Base-by-base conservation (phyloP, 2,797 vertebrate genomes). In the Hapalemur alaotrensis region DNA sequence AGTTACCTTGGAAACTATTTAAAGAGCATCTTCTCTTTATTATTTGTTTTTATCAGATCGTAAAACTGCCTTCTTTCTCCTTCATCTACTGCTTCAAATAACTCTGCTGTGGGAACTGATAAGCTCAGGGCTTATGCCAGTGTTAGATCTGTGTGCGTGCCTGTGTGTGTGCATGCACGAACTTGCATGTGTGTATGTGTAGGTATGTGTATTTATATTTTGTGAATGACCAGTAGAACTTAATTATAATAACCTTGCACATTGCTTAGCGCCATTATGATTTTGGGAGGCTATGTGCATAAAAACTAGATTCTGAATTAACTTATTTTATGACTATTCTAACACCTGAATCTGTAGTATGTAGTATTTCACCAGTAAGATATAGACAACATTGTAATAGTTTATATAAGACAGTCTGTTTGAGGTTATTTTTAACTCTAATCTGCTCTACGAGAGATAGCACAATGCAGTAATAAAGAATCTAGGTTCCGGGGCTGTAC, bases 1-100 rank as follows among this genome's bases (percentile, higher is more conserved):
- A 95, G 96, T 98, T 98, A 97, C 97, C 97, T 98, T 98, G 97
- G 97, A 98, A 98, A 98, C 97, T 97, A 65, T 97, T 97, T 98
- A 92, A 98, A 98, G 22, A 94, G 25, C 28, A 87, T 97, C 69
- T 95, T 98, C 86, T 96, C 70, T 97, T 95, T 93, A 84, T 69
- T 97, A 63, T 97, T 98, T 97, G 72, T 94, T 98, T 98, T 93
- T 75, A 78, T 97, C 75, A 95, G 91, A 95, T 98, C 32, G 61
- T 89, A 96, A 92, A 97, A 83, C 30, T 95, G 14, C 63, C n/a
- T 95, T 91, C 80, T 63, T 97, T 97, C 13, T 93, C 43, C 89
- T 97, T 97, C 30, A 91, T 95, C 41, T 95, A 23, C 32, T 90
- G 61, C n/a, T 97, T 92, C 43, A 83, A 63, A 91, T 80, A 96